Conservation (phyloP, 2,888 invertebrate species). For the Sinopyrophorus schimmeli region DNA sequence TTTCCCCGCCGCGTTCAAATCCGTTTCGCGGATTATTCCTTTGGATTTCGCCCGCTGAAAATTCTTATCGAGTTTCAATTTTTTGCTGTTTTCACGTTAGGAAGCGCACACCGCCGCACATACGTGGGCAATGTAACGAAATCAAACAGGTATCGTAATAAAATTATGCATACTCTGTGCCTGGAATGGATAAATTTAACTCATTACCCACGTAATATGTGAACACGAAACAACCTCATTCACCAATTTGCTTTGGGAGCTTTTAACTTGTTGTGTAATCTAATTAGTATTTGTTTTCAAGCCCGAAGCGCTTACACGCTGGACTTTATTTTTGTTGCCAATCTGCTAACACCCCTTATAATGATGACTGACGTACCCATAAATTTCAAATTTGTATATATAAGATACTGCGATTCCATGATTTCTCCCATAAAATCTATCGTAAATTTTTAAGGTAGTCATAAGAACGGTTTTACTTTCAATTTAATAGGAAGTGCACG, state of each 20-base stretch:
- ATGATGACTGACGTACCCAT: conserved; percentile 14
- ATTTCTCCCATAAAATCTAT: conserved; percentile 4
- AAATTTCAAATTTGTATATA: conserved; percentile 8
- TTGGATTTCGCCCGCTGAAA: too few relatives aligned
- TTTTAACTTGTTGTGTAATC: conserved; percentile 40
- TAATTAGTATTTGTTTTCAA: conserved; percentile 41
- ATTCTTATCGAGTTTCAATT: too few relatives aligned
- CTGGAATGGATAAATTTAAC: conserved; percentile 29
- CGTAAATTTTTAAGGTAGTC: conserved; percentile 6
- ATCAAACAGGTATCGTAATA: conserved; percentile 26
- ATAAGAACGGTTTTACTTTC: conserved; percentile 13
- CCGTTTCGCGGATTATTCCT: too few relatives aligned
- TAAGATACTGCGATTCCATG: conserved; percentile 3
- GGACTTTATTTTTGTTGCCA: conserved; percentile 38
- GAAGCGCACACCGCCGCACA: too few relatives aligned
- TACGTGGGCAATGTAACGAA: conserved; percentile 12
- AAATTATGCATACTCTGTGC: conserved; percentile 26
- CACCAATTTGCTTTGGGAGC: conserved; percentile 32
- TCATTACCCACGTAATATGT: conserved; percentile 29
- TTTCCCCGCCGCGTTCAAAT: too few relatives aligned
- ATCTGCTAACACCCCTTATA: conserved; percentile 26
- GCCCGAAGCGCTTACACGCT: conserved; percentile 37
- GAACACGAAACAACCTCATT: conserved; percentile 30
- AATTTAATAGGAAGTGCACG: conserved; percentile 4
- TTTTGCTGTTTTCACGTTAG: too few relatives aligned